These are phyloP conservation scores for Silurus asotus DNA, from an alignment of 2,113 vertebrate species.

Conservation along the genomic window DNA sequence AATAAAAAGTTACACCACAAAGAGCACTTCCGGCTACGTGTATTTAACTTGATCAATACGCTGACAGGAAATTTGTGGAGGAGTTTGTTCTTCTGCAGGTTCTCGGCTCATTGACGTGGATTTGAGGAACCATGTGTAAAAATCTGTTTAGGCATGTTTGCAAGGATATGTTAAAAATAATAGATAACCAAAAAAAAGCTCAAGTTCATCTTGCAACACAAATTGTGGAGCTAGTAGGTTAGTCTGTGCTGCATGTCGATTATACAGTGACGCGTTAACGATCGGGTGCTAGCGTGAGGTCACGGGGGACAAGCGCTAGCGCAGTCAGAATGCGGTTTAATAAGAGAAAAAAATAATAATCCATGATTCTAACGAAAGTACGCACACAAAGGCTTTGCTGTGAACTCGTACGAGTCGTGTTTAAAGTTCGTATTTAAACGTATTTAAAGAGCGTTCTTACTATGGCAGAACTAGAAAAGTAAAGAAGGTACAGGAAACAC, in stretches of 20 bases:
- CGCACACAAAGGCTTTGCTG: background rate
- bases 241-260: background rate
- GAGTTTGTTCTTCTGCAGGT: background rate
- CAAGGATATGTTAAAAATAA: background rate
- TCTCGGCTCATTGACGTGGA: background rate
- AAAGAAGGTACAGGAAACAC: background rate
- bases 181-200: background rate
- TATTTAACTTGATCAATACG: background rate
- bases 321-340: background rate
- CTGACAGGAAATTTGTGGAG: background rate
- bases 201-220: background rate
- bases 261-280: background rate
- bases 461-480: background rate
- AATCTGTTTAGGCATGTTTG: background rate
- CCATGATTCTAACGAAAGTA: background rate
- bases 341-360: background rate
- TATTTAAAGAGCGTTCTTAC: background rate
- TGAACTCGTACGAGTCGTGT: background rate
- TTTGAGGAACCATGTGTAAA: background rate
- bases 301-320: background rate
- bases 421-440: background rate
- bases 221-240: background rate
- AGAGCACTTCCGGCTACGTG: background rate
- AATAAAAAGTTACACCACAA: constrained; percentile 27
- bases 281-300: background rate